Percentiles rank a stretch among this genome's conserved stretches.
These are phyloP conservation scores for Amia ocellicauda DNA, from an alignment of 2,113 vertebrate species.

Conservation along the genomic window DNA sequence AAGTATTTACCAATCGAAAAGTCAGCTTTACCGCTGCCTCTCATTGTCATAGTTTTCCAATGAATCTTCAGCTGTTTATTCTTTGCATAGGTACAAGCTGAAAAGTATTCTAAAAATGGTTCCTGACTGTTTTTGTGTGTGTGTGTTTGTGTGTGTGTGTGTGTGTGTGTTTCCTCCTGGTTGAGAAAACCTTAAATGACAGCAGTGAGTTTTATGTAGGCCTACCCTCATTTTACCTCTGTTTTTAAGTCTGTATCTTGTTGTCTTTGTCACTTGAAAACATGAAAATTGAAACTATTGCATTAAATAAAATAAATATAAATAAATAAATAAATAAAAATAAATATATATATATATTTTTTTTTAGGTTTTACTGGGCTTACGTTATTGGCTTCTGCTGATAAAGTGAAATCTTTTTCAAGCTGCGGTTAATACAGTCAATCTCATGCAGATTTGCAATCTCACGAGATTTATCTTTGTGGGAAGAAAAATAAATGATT, in stretches of 20 bases:
- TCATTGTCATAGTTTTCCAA: not conserved
- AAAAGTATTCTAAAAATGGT: conserved; percentile 1
- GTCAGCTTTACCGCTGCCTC: not conserved
- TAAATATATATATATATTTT: conserved; percentile 1
- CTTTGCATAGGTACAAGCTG: not conserved
- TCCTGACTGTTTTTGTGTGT: too few species aligned
- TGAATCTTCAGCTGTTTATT: not conserved
- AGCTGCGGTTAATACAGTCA: conserved; percentile 9
- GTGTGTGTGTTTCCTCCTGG: too few species aligned
- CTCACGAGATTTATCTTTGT: conserved; percentile 20
- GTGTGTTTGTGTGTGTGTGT: not conserved
- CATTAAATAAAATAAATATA: too few species aligned
- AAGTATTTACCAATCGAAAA: not conserved
- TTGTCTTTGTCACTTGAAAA: not conserved
- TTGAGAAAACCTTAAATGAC: too few species aligned
- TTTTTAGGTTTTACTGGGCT: not conserved
- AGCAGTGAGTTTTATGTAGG: too few species aligned
- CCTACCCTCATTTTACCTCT: not conserved
- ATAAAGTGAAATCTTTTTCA: not conserved
- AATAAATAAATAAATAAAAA: too few species aligned
- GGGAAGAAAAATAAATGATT: conserved; percentile 3
- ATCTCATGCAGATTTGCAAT: too few species aligned
- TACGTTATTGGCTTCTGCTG: not conserved
- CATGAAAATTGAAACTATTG: not conserved
- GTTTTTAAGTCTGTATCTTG: not conserved